phyloP scores from a whole-genome alignment of 2,888 invertebrate species.

The Meliscaeva auricollis region DNA sequence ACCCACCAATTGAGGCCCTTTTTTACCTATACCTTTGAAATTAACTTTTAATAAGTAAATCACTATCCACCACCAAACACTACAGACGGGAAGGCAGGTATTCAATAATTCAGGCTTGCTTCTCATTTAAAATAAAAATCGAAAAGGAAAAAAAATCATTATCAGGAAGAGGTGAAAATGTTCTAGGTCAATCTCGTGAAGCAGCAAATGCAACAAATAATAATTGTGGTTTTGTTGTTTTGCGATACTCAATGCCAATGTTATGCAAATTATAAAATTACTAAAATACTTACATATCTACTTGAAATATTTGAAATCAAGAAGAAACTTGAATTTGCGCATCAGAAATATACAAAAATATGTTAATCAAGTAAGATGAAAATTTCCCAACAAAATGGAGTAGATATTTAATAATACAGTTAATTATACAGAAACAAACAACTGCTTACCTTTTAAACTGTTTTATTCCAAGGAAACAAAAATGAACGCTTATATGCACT shows the following conservation, averaged over 20 bases:
- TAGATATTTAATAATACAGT: not conserved
- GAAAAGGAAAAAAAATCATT: not conserved
- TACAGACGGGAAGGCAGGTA: too few species aligned
- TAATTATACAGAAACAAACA: too few species aligned
- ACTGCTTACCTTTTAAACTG: constrained; percentile 21
- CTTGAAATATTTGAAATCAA: constrained; percentile 19
- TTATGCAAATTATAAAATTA: constrained; percentile 42
- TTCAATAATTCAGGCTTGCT: too few species aligned
- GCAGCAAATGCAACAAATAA: constrained; percentile 8
- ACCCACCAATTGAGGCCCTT: too few species aligned
- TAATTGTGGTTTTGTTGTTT: constrained; percentile 6
- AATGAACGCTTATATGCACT: not conserved
- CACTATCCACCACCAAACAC: too few species aligned
- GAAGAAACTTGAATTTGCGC: constrained; percentile 51
- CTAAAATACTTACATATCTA: not conserved
- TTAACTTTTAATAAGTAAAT: too few species aligned
- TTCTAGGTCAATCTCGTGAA: constrained; percentile 61
- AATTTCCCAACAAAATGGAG: constrained; percentile 47
- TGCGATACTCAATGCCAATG: constrained; percentile 24
- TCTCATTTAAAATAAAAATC: too few species aligned
- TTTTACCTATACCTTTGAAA: too few species aligned
- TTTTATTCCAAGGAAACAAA: constrained; percentile 24
- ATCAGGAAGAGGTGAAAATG: constrained; percentile 43
- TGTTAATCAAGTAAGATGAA: not conserved
- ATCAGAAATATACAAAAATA: constrained; percentile 40